A percentile compares a stretch with the other conserved stretches of the same genome.
Evolutionary conservation across 2,888 invertebrate genomes (phyloP).

Genomic region (Cataglyphis cursor): DNA sequence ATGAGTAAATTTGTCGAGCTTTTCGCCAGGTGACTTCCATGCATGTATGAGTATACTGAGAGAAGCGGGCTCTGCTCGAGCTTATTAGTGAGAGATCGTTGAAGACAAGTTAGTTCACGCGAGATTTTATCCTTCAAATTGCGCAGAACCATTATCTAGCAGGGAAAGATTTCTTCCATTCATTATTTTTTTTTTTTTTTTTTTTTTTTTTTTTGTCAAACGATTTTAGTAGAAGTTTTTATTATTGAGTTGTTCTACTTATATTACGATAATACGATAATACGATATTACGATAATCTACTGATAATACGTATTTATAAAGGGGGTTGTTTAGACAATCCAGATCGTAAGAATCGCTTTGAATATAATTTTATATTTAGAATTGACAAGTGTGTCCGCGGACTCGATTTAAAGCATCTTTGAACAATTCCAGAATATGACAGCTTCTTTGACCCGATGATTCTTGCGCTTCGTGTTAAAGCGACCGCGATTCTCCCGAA

Average conservation of each 20-base stretch:
- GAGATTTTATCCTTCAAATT: not conserved
- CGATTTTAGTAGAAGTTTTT: not conserved
- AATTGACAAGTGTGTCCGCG: not conserved
- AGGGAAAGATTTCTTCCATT: not conserved
- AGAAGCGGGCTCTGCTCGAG: not conserved
- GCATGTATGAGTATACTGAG: not conserved
- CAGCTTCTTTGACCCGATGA: not conserved
- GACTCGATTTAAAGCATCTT: not conserved
- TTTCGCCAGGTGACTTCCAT: not conserved
- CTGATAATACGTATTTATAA: not conserved
- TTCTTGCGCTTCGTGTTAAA: not conserved
- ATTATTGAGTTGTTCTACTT: not conserved
- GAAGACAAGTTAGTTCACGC: not conserved
- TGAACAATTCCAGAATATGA: not conserved
- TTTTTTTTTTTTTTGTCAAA: not conserved
- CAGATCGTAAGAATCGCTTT: not conserved
- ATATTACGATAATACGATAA: no score
- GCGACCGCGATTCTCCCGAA: not conserved
- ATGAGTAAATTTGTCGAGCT: not conserved
- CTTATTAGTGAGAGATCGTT: not conserved
- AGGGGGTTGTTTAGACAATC: not conserved
- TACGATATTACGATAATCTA: no score
- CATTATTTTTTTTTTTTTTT: not conserved
- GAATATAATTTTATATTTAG: not conserved
- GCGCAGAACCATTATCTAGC: not conserved